Evolutionary conservation across 2,888 invertebrate genomes (phyloP).

Genomic region (Stenoptilia bipunctidactyla): DNA sequence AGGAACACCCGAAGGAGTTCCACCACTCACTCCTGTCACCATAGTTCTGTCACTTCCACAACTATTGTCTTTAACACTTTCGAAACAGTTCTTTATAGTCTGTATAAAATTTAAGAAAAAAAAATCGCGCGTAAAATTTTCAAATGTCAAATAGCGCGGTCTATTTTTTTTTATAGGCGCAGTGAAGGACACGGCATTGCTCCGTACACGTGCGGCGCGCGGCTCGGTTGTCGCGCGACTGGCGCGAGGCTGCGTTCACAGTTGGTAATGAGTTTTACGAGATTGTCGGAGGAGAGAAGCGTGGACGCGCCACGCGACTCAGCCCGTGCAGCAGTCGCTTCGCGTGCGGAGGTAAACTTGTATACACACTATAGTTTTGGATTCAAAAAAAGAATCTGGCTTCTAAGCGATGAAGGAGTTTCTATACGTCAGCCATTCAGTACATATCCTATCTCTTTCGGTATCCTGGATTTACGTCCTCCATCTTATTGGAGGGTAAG

Average conservation of each 20-base stretch:
- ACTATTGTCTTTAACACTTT: constrained; percentile 14
- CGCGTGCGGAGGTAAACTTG: constrained; percentile 10
- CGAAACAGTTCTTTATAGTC: background rate
- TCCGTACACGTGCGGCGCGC: constrained; percentile 24
- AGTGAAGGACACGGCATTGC: background rate
- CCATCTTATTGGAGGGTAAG: no score
- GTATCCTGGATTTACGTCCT: no score
- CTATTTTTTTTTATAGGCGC: no score
- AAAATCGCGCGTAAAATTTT: background rate
- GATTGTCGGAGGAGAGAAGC: constrained; percentile 6
- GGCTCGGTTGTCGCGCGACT: constrained; percentile 51
- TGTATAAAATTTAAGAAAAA: no score
- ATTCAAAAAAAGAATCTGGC: no score
- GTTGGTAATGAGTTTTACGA: constrained; percentile 14
- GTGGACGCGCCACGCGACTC: constrained; percentile 7
- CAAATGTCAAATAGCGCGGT: no score
- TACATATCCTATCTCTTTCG: no score
- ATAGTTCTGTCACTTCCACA: constrained; percentile 8
- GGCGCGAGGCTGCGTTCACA: constrained; percentile 24
- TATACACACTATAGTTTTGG: no score
- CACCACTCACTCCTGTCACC: constrained; percentile 38
- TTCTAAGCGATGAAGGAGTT: no score
- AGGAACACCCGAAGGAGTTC: constrained; percentile 34
- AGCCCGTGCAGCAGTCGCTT: background rate
- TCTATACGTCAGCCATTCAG: no score